Conservation (phyloP, 2,797 vertebrate species). For the Mallotus villosus region DNA sequence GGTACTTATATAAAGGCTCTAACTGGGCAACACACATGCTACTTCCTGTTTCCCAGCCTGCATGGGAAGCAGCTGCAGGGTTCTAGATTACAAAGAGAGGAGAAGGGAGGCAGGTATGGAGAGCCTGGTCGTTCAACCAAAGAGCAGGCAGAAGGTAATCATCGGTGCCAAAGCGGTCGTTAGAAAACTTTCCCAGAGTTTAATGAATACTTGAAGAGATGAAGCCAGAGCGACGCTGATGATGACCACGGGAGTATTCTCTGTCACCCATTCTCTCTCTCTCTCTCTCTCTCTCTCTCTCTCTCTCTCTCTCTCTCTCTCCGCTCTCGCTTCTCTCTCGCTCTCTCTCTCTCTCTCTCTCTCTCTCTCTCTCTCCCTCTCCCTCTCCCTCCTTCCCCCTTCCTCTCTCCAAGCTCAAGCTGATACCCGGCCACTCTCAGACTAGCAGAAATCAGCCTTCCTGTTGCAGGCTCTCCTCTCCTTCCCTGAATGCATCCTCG, state of each 20-base stretch:
- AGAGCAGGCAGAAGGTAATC: conserved; percentile 29
- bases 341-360: not conserved
- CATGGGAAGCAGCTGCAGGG: not conserved
- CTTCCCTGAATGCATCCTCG: conserved; percentile 71
- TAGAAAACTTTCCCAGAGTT: conserved; percentile 35
- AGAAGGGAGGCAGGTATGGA: not conserved
- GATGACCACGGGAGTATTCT: conserved; percentile 11
- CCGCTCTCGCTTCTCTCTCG: too few species aligned
- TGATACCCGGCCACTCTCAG: conserved; percentile 38
- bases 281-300: not conserved
- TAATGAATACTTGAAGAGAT: conserved; percentile 44
- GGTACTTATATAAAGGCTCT: too few species aligned
- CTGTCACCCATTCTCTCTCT: not conserved
- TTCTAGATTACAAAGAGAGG: not conserved
- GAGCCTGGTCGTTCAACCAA: conserved; percentile 23
- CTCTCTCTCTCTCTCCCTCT: conserved; percentile 12
- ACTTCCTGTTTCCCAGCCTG: too few species aligned
- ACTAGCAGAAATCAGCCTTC: conserved; percentile 49
- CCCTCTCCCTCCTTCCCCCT: not conserved
- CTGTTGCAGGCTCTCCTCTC: conserved; percentile 63
- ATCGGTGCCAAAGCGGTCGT: conserved; percentile 36
- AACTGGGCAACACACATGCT: too few species aligned
- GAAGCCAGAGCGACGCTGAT: conserved; percentile 14
- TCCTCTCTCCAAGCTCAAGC: conserved; percentile 32
- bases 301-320: too few species aligned